phyloP scores from a whole-genome alignment of 2,113 vertebrate species.

The Chaetorhynchus papuensis region DNA sequence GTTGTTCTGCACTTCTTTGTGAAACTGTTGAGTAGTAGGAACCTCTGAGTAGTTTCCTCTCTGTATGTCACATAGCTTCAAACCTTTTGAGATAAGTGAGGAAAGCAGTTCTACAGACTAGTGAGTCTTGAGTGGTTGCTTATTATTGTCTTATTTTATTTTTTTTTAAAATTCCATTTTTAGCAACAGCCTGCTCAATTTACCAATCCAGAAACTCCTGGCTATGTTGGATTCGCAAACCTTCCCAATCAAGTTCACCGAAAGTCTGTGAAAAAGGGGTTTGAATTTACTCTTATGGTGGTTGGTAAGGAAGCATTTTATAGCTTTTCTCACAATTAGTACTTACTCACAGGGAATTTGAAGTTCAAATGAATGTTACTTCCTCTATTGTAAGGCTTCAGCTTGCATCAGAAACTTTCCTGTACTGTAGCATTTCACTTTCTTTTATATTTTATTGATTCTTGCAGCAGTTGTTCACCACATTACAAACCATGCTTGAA shows the following conservation, averaged over 20 bases:
- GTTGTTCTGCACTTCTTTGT: background rate
- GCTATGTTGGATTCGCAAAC: conserved; percentile 97
- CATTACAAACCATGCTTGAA: background rate
- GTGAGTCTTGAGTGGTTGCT: background rate
- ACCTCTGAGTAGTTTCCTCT: background rate
- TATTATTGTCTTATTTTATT: background rate
- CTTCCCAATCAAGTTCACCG: conserved; percentile 98
- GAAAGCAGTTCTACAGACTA: background rate
- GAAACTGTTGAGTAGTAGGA: background rate
- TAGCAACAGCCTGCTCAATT: conserved; percentile 88
- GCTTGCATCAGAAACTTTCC: background rate
- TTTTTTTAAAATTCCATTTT: background rate
- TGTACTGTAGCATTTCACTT: background rate
- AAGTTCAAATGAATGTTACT: background rate
- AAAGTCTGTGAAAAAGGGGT: conserved; percentile 98
- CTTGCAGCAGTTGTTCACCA: background rate
- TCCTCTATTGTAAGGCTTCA: background rate
- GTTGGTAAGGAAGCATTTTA: conserved; percentile 83
- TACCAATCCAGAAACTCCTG: conserved; percentile 94
- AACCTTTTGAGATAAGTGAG: background rate
- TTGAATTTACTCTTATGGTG: conserved; percentile 98
- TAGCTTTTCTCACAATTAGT: background rate
- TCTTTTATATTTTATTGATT: background rate
- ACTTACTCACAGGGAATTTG: background rate
- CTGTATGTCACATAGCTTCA: background rate